Percentiles rank a stretch among this genome's conserved stretches.
Conservation (phyloP, 2,888 invertebrate genomes). For the Himalopsyche japonica region DNA sequence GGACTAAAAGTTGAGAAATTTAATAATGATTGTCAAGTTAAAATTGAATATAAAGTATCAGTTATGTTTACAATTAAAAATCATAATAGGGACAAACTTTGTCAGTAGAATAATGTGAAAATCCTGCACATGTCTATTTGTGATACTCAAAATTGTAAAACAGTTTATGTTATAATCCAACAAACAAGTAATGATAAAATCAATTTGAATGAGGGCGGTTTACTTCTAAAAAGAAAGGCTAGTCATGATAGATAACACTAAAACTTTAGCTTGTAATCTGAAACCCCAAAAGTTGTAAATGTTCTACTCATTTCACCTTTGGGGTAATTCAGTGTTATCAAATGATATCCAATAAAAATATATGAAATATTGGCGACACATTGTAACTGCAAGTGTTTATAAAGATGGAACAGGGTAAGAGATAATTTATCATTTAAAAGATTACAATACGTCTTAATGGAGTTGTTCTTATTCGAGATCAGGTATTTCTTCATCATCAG, state of each 20-base stretch:
- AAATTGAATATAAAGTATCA: too few relatives aligned
- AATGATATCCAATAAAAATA: background rate
- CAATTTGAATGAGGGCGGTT: background rate
- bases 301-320: background rate
- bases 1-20: too few relatives aligned
- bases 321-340: background rate
- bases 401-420: background rate
- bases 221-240: too few relatives aligned
- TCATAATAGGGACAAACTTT: too few relatives aligned
- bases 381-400: background rate
- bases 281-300: background rate
- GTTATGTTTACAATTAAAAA: too few relatives aligned
- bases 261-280: background rate
- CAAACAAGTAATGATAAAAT: background rate
- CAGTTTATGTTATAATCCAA: background rate
- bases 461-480: constrained; percentile 20
- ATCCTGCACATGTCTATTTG: too few relatives aligned
- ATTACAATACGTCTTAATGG: background rate
- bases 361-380: background rate
- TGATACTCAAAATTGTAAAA: too few relatives aligned
- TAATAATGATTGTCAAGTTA: too few relatives aligned
- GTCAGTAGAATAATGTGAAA: too few relatives aligned
- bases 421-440: background rate
- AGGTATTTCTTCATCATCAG: constrained; percentile 27
- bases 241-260: background rate